Conservation (phyloP, 2,888 invertebrate species). For the Eupelmus urozonus region DNA sequence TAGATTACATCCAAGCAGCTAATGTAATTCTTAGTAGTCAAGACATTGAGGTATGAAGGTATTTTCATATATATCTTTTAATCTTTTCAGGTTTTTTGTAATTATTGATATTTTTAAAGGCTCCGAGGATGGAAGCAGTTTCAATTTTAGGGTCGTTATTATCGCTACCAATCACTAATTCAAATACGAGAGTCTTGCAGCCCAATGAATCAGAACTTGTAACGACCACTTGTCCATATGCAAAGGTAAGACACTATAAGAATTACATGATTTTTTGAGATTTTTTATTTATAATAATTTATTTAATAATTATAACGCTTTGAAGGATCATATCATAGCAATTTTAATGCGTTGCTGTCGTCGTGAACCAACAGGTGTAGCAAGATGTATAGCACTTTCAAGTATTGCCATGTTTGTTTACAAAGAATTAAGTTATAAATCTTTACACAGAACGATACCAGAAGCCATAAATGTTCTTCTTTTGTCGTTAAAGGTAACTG, state of each 20-base stretch:
- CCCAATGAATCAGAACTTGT: slow-evolving; percentile 81
- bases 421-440: slow-evolving; percentile 82
- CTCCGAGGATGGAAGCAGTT: slow-evolving; percentile 93
- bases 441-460: slow-evolving; percentile 82
- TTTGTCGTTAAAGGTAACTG: slow-evolving; percentile 82
- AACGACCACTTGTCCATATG: slow-evolving; percentile 83
- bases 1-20: slow-evolving; percentile 94
- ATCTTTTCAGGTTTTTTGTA: not conserved
- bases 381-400: slow-evolving; percentile 92
- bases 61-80: slow-evolving; percentile 4
- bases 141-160: slow-evolving; percentile 92
- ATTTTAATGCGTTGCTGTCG: slow-evolving; percentile 92
- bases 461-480: slow-evolving; percentile 85
- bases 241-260: slow-evolving; percentile 81
- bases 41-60: slow-evolving; percentile 80
- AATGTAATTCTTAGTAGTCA: slow-evolving; percentile 90
- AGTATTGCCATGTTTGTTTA: slow-evolving; percentile 88
- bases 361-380: slow-evolving; percentile 91
- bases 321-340: slow-evolving; percentile 90
- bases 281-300: not conserved
- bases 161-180: slow-evolving; percentile 86
- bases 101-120: slow-evolving; percentile 76
- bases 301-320: slow-evolving; percentile 50
- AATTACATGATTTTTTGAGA: not conserved
- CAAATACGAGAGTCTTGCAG: slow-evolving; percentile 84